These are phyloP conservation scores for Rhombomys opimus DNA, from an alignment of 2,113 vertebrate species.

Conservation along the genomic window DNA sequence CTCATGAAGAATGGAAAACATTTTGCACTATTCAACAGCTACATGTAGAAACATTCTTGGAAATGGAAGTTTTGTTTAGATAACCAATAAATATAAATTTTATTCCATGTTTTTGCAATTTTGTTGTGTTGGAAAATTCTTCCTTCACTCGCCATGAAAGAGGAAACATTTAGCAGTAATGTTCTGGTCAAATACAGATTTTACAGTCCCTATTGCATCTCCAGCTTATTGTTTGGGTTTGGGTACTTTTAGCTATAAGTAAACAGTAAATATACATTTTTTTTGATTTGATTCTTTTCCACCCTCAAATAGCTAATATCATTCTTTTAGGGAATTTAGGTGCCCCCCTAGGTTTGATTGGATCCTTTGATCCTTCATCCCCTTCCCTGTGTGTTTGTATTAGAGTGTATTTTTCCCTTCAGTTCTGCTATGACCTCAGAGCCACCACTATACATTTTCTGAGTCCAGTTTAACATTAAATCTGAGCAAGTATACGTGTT, in stretches of 20 bases:
- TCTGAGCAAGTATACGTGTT: not conserved
- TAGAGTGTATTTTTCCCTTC: fast-evolving
- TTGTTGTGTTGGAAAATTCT: not conserved
- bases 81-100: not conserved
- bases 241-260: not conserved
- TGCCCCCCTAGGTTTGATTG: not conserved
- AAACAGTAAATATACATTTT: not conserved
- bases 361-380: not conserved
- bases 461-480: not conserved
- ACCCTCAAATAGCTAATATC: not conserved
- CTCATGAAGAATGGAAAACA: not conserved
- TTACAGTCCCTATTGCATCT: not conserved
- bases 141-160: not conserved
- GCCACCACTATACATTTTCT: not conserved
- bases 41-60: not conserved
- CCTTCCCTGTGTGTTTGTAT: not conserved
- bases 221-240: not conserved
- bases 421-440: not conserved
- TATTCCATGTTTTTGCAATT: not conserved
- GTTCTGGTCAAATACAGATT: not conserved
- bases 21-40: not conserved
- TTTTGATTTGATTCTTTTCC: not conserved
- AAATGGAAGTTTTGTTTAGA: not conserved
- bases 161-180: not conserved
- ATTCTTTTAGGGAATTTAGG: not conserved